Percentiles rank a stretch among this genome's conserved stretches.
phyloP scores from a whole-genome alignment of 2,888 invertebrate genomes.

The Coremacera marginata region DNA sequence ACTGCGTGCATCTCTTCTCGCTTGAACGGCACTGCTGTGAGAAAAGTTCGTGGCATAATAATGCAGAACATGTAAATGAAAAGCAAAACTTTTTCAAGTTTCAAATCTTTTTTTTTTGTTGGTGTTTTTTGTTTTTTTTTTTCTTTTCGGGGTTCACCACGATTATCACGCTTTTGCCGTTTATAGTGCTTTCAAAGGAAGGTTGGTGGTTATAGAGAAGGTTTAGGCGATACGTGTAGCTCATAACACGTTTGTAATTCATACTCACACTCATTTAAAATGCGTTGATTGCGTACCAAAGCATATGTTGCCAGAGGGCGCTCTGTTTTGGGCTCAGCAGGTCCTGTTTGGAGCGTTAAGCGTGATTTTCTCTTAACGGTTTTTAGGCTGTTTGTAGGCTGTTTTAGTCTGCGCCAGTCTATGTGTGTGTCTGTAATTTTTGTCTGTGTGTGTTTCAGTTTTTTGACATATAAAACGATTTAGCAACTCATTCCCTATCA shows the following conservation, averaged over 20 bases:
- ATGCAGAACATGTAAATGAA: conserved; percentile 23
- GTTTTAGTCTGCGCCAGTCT: neutral
- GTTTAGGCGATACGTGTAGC: neutral
- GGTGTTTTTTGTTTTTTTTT: neutral
- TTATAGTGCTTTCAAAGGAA: neutral
- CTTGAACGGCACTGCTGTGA: neutral
- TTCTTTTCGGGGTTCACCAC: neutral
- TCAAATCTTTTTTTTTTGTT: neutral
- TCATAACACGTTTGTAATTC: neutral
- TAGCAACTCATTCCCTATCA: neutral
- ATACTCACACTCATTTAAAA: neutral
- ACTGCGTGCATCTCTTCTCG: conserved; percentile 30
- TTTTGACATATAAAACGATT: neutral
- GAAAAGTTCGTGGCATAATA: neutral
- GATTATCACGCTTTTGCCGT: conserved; percentile 4
- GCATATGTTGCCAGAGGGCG: conserved; percentile 13
- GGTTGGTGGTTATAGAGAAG: neutral
- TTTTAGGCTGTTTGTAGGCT: too few species aligned
- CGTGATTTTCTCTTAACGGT: conserved; percentile 3
- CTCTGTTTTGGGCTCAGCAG: neutral
- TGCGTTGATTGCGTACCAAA: neutral
- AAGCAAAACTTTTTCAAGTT: conserved; percentile 24
- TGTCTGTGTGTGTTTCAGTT: too few species aligned
- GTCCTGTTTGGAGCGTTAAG: neutral
- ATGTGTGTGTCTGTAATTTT: neutral